These are phyloP conservation scores for Drosophila murphyi DNA, from an alignment of 1,140 invertebrate genomes.

Conservation along the genomic window DNA sequence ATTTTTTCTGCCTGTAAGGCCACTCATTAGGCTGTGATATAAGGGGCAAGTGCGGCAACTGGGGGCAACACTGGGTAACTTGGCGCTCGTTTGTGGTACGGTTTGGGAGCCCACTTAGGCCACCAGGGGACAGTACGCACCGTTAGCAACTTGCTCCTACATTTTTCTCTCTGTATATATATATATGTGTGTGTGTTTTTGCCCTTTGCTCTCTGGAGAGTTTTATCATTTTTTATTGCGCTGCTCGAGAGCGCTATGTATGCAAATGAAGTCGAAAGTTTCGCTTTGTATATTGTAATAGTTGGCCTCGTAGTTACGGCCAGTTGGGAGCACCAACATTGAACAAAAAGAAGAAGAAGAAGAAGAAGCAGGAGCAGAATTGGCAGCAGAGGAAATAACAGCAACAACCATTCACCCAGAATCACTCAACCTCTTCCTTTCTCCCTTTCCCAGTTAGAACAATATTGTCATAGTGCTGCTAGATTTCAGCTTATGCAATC, in stretches of 20 bases:
- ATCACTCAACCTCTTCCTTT: background rate
- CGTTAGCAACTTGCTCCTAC: slow-evolving; percentile 45
- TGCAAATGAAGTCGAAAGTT: slow-evolving; percentile 83
- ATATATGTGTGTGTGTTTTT: background rate
- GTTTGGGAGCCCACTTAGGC: slow-evolving; percentile 53
- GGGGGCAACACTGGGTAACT: slow-evolving; percentile 1
- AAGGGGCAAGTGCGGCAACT: slow-evolving; percentile 51
- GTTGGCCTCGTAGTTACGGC: slow-evolving; percentile 57
- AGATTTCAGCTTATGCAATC: slow-evolving; percentile 19
- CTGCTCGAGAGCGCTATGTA: slow-evolving; percentile 82
- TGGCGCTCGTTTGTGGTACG: slow-evolving; percentile 62
- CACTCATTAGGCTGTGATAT: too few species aligned
- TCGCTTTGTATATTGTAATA: slow-evolving; percentile 71
- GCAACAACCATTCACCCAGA: too few species aligned
- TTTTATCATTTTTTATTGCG: slow-evolving; percentile 83
- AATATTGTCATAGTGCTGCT: slow-evolving; percentile 31
- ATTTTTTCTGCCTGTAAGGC: too few species aligned
- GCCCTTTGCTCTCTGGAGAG: slow-evolving; percentile 62
- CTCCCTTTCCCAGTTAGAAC: slow-evolving; percentile 6
- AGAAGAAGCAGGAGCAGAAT: too few species aligned
- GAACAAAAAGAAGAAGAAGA: background rate
- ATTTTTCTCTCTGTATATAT: background rate
- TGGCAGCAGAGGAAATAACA: too few species aligned
- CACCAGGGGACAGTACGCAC: slow-evolving; percentile 62
- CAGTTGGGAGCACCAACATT: slow-evolving; percentile 45